Base-by-base conservation (phyloP, 2,888 invertebrate species). In the Liopterus haemorrhoidalis region DNA sequence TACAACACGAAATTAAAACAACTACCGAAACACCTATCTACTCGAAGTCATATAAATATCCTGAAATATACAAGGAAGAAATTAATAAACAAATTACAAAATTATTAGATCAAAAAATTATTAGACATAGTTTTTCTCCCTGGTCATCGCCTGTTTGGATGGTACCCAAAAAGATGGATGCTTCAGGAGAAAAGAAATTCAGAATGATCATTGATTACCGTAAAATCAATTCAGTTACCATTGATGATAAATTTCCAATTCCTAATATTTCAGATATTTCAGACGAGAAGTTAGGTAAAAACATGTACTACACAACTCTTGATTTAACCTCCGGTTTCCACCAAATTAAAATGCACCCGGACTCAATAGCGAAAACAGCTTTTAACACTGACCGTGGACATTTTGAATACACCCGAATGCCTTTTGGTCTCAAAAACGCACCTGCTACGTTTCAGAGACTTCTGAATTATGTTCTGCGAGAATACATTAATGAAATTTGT, bases 41-140 rank as follows among this genome's bases (percentile, higher is more conserved):
- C 38, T 36, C 54, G 14, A 57, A 56, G 45, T 43, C 54, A 6
- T 60, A 59, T 46, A 28, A 58, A 12, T 60, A 59, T 35, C 59
- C 60, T 2, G 42, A 55, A 25, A 12, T 59, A 5, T 55, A 60
- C 43, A 58, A 58, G 45, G 22, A 52, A 27, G 58, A 63, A 52
- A 52, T 60, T 4, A 35, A 54, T 25, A 53, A 27, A 21, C 56
- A 61, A 49, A 55, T 61, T 5, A 12, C 31, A 36, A 35, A 51
- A 31, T 41, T 25, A 41, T 40, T 31, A 50, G 38, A 28, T 36
- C 19, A 27, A 8, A 41, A 36, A 3, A 48, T 50, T 16, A 46
- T 49, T 12, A 18, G 33, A 40, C 40, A 40, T 5, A 32, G 25
- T 11, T 9, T 19, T 21, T 46, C 48, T 8, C 48, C 50, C 2